Base-by-base conservation (phyloP, 2,888 invertebrate species). In the Perizoma affinitatum region DNA sequence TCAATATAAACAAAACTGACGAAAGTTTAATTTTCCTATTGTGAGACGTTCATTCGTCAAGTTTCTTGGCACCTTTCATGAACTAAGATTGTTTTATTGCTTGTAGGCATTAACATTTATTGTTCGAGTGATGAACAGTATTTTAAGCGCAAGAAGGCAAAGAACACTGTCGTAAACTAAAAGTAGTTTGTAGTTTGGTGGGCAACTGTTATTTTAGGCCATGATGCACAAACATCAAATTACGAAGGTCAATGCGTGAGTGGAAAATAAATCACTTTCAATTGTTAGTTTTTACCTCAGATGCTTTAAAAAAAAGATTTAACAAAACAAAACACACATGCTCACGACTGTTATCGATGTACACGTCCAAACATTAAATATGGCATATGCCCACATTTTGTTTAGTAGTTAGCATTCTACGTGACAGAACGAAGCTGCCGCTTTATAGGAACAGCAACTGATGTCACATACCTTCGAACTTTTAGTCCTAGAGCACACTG, bases 191-290 rank as follows among this genome's bases (percentile, higher is more conserved):
- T 48, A 48, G 49, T 75, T 63, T 57, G 75, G 72, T 69, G 71
- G 71, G 69, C 72, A 70, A 63, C 54, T 49, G 84, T 80, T 88
- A 88, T 88, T 89, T 83, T 82, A 84, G 84, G 79, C 70, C 70
- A 78, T 86, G 88, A 87, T 85, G 84, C 79, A 76, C 65, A 70
- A 69, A 47, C 36, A 43, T 44, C 35, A 53, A 53, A 53, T 44
- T 70, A 62, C 72, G 82, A 83, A 84, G 84, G 86, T 75, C 81
- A 73, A 36, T 38, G 63, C 65, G 67, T 70, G 73, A 68, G 72
- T 67, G 70, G 58, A 69, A 58, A 67, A 74, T 83, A 79, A 83
- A 78, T 82, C 81, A 82, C 78, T 74, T 78, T 74, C 70, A 76
- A 75, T 22, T 42, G 10, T 22, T 6, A 44, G 22, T 5, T 11